phyloP scores from a whole-genome alignment of 2,888 invertebrate species.

The Lasioglossum figueresi region DNA sequence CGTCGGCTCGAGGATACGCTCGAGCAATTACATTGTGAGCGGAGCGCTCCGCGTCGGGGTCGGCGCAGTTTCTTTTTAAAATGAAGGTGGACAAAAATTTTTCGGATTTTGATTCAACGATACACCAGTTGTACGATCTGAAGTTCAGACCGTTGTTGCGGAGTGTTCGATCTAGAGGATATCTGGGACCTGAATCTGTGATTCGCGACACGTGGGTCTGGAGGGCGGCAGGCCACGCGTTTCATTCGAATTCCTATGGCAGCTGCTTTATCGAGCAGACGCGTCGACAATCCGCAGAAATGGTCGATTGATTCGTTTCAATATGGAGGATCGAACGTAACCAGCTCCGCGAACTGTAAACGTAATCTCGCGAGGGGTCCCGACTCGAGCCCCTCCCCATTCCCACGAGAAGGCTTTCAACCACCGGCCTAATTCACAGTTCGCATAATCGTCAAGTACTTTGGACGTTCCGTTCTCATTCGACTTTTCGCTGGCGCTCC shows the following conservation, averaged over 20 bases:
- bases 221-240: not conserved
- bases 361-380: not conserved
- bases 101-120: too few species aligned
- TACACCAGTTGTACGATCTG: not conserved
- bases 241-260: not conserved
- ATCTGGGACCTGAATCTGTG: not conserved
- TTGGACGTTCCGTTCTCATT: conserved; percentile 46
- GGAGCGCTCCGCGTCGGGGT: not conserved
- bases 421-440: conserved; percentile 39
- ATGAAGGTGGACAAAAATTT: too few species aligned
- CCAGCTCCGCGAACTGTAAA: not conserved
- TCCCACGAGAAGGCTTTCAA: not conserved
- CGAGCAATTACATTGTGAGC: conserved; percentile 27
- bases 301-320: not conserved
- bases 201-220: not conserved
- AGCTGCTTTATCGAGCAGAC: not conserved
- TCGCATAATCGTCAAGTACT: conserved; percentile 38
- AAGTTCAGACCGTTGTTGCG: not conserved
- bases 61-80: not conserved
- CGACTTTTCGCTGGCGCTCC: conserved; percentile 48
- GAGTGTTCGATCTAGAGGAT: too few species aligned
- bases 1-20: conserved; percentile 3
- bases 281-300: not conserved
- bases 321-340: not conserved
- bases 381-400: not conserved